Percentiles rank a stretch among this genome's conserved stretches.
Conservation (phyloP, 2,888 invertebrate species). For the Troilus luridus region DNA sequence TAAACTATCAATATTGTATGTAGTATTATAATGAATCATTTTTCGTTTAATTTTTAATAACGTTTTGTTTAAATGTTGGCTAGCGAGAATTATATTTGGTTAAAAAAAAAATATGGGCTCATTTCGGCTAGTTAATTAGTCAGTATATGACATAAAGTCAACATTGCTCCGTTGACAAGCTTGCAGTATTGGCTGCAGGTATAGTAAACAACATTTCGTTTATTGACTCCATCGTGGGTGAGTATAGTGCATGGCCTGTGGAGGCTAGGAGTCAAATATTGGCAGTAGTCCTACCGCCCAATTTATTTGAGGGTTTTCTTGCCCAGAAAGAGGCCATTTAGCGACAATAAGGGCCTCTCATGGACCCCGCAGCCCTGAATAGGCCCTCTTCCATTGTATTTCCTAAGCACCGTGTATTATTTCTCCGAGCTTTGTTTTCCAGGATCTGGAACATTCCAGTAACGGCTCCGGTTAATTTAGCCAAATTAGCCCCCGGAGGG, state of each 20-base stretch:
- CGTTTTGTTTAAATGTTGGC: no score
- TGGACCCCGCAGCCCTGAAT: background rate
- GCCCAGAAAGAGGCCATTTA: background rate
- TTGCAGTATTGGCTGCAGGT: background rate
- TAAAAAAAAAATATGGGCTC: no score
- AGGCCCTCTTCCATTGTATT: background rate
- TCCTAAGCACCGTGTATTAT: conserved; percentile 14
- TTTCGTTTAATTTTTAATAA: no score
- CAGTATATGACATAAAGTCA: background rate
- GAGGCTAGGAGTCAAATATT: background rate
- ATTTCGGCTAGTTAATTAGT: background rate
- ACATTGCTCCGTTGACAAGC: background rate
- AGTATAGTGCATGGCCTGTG: background rate
- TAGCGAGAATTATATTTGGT: no score
- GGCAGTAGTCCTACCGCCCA: background rate
- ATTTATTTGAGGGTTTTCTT: conserved; percentile 37
- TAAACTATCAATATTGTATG: no score
- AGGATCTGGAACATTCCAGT: background rate
- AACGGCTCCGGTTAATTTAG: background rate
- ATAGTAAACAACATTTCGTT: background rate
- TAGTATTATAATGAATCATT: no score
- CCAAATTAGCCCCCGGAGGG: background rate
- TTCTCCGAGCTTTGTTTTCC: conserved; percentile 31
- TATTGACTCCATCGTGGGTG: background rate
- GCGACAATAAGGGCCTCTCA: conserved; percentile 16